Conservation (phyloP, 2,888 invertebrate species). For the Erannis defoliaria region DNA sequence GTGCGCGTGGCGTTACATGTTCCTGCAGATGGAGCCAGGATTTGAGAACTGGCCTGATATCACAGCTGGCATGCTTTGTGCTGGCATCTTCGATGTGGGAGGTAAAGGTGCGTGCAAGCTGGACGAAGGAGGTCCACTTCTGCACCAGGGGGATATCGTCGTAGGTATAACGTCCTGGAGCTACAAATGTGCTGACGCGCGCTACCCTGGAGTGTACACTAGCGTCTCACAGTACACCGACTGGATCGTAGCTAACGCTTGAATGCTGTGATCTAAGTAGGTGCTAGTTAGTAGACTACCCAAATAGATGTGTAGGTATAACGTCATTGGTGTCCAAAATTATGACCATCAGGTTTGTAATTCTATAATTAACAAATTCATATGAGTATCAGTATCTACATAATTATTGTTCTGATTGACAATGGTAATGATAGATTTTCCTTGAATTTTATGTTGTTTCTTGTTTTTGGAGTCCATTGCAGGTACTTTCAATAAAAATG, state of each 20-base stretch:
- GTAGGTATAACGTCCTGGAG: conserved; percentile 5
- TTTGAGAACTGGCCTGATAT: not conserved
- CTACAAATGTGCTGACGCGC: not conserved
- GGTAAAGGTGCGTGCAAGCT: not conserved
- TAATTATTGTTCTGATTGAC: too few species aligned
- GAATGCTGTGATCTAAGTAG: too few species aligned
- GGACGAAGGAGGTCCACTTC: not conserved
- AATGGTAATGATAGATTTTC: too few species aligned
- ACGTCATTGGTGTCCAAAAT: too few species aligned
- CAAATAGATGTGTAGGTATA: too few species aligned
- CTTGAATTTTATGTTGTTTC: too few species aligned
- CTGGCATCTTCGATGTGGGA: not conserved
- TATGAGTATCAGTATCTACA: too few species aligned
- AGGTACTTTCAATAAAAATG: too few species aligned
- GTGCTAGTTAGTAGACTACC: too few species aligned
- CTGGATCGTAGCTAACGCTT: conserved; percentile 4
- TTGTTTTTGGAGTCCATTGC: too few species aligned
- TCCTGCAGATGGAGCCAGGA: not conserved
- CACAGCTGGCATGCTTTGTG: conserved; percentile 1
- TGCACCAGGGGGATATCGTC: not conserved
- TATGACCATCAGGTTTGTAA: too few species aligned
- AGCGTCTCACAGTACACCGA: conserved; percentile 2
- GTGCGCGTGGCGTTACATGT: not conserved
- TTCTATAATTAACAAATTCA: too few species aligned
- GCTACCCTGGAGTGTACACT: not conserved